Evolutionary conservation across 2,888 invertebrate genomes (phyloP).

Genomic region (Oligia latruncula): DNA sequence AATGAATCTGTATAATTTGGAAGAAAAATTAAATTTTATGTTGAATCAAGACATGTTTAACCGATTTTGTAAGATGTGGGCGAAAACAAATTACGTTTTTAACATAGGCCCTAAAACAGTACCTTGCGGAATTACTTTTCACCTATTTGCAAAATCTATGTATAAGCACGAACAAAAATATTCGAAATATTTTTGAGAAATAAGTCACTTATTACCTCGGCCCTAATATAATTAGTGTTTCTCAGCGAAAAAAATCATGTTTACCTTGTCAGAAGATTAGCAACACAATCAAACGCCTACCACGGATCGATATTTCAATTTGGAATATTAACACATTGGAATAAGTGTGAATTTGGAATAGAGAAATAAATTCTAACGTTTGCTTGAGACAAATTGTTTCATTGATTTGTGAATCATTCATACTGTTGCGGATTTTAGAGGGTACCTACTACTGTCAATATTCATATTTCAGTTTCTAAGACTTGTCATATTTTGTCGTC

Average conservation of each 20-base stretch:
- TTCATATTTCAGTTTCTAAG: constrained; percentile 14
- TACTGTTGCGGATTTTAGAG: constrained; percentile 27
- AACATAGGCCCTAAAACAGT: constrained; percentile 4
- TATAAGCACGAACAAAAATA: background rate
- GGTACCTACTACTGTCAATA: constrained; percentile 14
- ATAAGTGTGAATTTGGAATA: constrained; percentile 32
- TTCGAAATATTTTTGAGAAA: constrained; percentile 21
- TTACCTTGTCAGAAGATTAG: constrained; percentile 63
- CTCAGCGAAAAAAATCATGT: constrained; percentile 38
- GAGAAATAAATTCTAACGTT: constrained; percentile 10
- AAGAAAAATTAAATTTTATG: background rate
- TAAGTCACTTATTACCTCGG: constrained; percentile 37
- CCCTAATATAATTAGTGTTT: constrained; percentile 52
- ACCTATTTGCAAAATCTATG: background rate
- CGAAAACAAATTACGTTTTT: background rate
- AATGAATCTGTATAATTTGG: background rate
- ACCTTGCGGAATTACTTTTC: constrained; percentile 25
- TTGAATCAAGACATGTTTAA: background rate
- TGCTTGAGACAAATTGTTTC: constrained; percentile 41
- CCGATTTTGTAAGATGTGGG: background rate
- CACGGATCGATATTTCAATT: constrained; percentile 17
- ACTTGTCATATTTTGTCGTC: constrained; percentile 1
- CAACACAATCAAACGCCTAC: constrained; percentile 49
- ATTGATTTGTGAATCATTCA: constrained; percentile 35
- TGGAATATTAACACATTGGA: constrained; percentile 13